Base-by-base conservation (phyloP, 2,797 vertebrate species). In the Gouania willdenowi region DNA sequence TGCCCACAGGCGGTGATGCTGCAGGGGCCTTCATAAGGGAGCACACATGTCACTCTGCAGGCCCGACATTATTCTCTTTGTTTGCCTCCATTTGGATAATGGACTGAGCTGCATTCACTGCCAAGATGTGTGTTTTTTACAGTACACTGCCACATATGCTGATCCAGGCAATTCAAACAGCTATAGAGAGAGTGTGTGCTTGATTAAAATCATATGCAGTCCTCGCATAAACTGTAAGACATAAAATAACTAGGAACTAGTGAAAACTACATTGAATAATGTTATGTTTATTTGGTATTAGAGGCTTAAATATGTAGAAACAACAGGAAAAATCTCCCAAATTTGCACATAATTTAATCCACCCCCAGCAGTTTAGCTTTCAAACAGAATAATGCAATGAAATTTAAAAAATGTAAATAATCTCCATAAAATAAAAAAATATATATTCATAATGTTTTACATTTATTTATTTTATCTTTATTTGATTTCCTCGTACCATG, bases 31-130 rank as follows among this genome's bases (percentile, higher is more conserved):
- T 56, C 7, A 23, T 16, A 58, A 42, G 66, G 63, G 58, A 46
- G 56, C 47, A 32, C 69, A 69, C 74, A 76, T 70, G 76, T 75
- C 69, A 58, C 44, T 71, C 50, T 50, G 25, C 5, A 8, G 26
- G 36, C 44, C 66, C 68, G 49, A 67, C 63, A 45, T 60, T 54
- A 55, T 65, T 66, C 65, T 64, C 70, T 82, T 84, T 81, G 75
- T 82, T 69, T 40, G 66, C 57, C 66, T 71, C 50, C 20, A 5
- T 55, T 31, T 72, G 46, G 55, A 61, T 65, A 69, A 78, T 66
- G 26, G 33, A 59, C 49, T 60, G 60, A 46, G 40, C 61, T 13
- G n/a, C 42, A 35, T 68, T 63, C 53, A 31, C 40, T 30, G 62
- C 52, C 66, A 75, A 66, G 38, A 73, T 60, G 52, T 43, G 61